A percentile compares a stretch with the other conserved stretches of the same genome.
Conservation (phyloP, 2,888 invertebrate genomes). For the Nephrocerus scutellatus region DNA sequence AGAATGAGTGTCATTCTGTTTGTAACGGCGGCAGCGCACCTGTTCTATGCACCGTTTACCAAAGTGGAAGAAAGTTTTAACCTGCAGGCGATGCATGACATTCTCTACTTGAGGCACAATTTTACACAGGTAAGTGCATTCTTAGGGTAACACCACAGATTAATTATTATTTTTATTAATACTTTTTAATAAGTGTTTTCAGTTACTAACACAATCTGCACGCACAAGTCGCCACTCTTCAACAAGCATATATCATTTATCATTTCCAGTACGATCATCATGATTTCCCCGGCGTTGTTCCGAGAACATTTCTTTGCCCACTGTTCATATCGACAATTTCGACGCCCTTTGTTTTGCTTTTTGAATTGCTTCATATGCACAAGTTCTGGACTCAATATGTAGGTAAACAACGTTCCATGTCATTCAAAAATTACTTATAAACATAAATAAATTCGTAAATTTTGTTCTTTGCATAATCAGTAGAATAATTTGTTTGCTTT, state of each 20-base stretch:
- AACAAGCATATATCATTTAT: background rate
- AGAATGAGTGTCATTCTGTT: slow-evolving; percentile 67
- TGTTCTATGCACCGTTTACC: slow-evolving; percentile 87
- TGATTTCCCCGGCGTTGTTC: slow-evolving; percentile 96
- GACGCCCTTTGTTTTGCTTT: slow-evolving; percentile 64
- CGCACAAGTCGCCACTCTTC: background rate
- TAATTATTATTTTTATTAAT: no score
- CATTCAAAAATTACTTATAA: background rate
- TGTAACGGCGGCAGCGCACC: slow-evolving; percentile 68
- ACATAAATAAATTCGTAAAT: slow-evolving; percentile 1
- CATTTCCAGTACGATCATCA: slow-evolving; percentile 88
- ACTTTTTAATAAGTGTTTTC: no score
- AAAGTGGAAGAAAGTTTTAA: slow-evolving; percentile 99
- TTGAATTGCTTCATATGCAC: slow-evolving; percentile 61
- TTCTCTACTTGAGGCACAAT: slow-evolving; percentile 81
- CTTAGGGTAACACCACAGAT: background rate
- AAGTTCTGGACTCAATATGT: slow-evolving; percentile 87
- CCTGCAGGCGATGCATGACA: slow-evolving; percentile 95
- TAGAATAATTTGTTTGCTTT: no score
- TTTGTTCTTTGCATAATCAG: no score
- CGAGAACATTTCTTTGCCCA: slow-evolving; percentile 91
- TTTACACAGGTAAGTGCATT: slow-evolving; percentile 63
- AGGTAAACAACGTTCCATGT: slow-evolving; percentile 54
- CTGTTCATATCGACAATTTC: slow-evolving; percentile 70
- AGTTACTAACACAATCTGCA: no score